Percentiles rank a stretch among this genome's conserved stretches.
phyloP scores from a whole-genome alignment of 2,797 vertebrate species.

The Microtus obscurus region DNA sequence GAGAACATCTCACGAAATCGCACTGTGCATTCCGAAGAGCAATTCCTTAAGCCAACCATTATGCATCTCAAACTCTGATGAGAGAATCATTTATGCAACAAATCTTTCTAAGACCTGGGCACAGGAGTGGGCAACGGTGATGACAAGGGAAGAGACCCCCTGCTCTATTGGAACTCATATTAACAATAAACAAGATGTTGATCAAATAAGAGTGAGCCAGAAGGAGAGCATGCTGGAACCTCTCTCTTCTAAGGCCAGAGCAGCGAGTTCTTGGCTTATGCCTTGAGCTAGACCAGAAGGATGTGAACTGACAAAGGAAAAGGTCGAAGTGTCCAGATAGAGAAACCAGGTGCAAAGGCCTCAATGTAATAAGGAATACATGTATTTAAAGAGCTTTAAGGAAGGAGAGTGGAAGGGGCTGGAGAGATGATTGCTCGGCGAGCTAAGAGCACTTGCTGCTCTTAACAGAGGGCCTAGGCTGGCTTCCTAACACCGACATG shows the following conservation, averaged over 20 bases:
- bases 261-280: background rate
- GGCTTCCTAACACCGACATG: background rate
- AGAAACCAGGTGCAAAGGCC: background rate
- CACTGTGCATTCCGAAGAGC: background rate
- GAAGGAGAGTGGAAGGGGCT: background rate
- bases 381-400: constrained; percentile 38
- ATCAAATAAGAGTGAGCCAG: background rate
- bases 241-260: background rate
- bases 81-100: background rate
- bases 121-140: background rate
- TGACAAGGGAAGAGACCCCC: background rate
- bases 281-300: background rate
- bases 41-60: background rate
- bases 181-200: background rate
- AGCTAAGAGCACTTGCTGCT: background rate
- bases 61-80: background rate
- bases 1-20: background rate
- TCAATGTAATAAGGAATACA: background rate
- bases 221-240: background rate
- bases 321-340: background rate
- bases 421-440: background rate
- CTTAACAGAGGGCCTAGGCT: background rate
- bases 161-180: background rate
- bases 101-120: constrained; percentile 3
- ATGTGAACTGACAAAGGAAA: background rate